Conservation (phyloP, 2,113 vertebrate genomes). For the Petrocephalus microphthalmus region DNA sequence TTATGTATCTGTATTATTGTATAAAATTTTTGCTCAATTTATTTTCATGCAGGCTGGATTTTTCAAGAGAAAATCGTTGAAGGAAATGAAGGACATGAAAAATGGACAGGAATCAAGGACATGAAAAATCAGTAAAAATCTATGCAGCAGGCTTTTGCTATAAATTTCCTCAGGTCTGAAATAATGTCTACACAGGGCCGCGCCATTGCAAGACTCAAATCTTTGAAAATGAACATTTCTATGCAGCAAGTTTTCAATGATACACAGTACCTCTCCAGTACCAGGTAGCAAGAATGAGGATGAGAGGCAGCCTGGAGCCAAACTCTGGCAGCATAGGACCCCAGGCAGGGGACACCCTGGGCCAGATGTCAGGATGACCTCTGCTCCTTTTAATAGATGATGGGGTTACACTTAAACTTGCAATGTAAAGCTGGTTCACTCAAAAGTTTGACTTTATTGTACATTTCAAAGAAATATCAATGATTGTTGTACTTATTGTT, state of each 20-base stretch:
- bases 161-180: not conserved
- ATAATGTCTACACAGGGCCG: not conserved
- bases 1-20: not conserved
- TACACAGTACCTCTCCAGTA: not conserved
- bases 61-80: constrained; percentile 65
- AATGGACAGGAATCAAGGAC: not conserved
- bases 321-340: not conserved
- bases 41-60: constrained; percentile 56
- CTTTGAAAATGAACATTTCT: not conserved
- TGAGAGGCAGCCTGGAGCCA: not conserved
- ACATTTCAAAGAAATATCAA: not conserved
- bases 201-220: not conserved
- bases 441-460: not conserved
- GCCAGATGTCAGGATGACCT: not conserved
- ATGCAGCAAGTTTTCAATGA: not conserved
- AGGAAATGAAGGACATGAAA: constrained; percentile 57
- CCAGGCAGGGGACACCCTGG: not conserved
- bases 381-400: not conserved
- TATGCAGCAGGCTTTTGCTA: constrained; percentile 18
- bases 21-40: not conserved
- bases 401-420: not conserved
- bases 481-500: not conserved
- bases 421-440: not conserved
- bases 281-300: no score
- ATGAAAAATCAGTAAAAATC: constrained; percentile 46